Conservation (phyloP, 1,140 invertebrate genomes). For the Aleiodes sp. region DNA sequence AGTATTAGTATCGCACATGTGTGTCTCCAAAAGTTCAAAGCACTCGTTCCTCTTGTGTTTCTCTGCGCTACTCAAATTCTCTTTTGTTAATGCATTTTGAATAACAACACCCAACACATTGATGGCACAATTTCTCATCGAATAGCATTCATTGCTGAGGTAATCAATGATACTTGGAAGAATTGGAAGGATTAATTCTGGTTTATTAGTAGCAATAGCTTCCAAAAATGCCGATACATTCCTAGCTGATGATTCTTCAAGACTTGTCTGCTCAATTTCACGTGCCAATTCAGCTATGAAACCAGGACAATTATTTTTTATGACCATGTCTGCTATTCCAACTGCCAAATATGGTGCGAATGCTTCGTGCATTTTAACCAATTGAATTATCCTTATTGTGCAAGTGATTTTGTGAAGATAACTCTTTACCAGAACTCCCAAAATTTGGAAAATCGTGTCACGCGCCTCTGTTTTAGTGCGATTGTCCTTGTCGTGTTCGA, state of each 20-base stretch:
- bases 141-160: constrained; percentile 77
- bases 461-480: constrained; percentile 17
- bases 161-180: constrained; percentile 69
- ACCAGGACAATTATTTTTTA: constrained; percentile 71
- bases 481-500: constrained; percentile 72
- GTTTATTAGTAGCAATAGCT: constrained; percentile 73
- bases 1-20: constrained; percentile 83
- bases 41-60: constrained; percentile 75
- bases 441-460: constrained; percentile 69
- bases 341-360: constrained; percentile 74
- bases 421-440: constrained; percentile 82
- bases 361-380: constrained; percentile 79
- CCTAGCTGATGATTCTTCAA: constrained; percentile 69
- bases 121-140: constrained; percentile 82
- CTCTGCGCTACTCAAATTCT: constrained; percentile 74
- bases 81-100: constrained; percentile 73
- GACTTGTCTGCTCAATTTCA: constrained; percentile 74
- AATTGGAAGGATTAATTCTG: constrained; percentile 73
- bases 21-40: constrained; percentile 79
- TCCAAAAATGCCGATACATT: constrained; percentile 76
- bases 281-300: constrained; percentile 77
- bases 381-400: constrained; percentile 75
- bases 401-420: constrained; percentile 81
- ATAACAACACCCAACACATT: constrained; percentile 82
- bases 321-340: constrained; percentile 73